Conservation (phyloP, 1,140 invertebrate species). For the Drosophila neocordata region DNA sequence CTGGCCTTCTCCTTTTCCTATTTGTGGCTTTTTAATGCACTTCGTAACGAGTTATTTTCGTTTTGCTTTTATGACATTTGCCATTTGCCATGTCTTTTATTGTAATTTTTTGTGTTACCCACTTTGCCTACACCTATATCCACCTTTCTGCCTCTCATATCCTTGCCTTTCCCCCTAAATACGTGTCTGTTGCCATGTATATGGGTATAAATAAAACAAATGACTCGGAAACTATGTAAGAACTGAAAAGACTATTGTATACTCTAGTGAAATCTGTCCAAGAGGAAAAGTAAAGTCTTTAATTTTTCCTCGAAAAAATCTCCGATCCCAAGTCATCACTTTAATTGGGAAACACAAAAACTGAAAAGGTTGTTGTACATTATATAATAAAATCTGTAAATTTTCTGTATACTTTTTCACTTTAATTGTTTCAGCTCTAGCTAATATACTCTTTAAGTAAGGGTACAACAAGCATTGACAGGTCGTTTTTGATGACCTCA, state of each 20-base stretch:
- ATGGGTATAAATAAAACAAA: conserved; percentile 9
- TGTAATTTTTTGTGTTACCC: conserved; percentile 8
- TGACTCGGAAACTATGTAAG: neutral
- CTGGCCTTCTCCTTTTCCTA: neutral
- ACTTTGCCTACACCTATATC: neutral
- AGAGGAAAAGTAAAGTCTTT: too few species aligned
- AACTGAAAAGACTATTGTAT: neutral
- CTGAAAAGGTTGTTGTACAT: too few species aligned
- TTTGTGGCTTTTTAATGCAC: conserved; percentile 40
- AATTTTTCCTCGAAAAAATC: too few species aligned
- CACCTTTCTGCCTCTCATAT: neutral
- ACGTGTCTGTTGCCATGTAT: conserved; percentile 4
- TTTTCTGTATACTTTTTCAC: too few species aligned
- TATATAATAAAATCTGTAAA: too few species aligned
- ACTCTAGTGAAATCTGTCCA: neutral
- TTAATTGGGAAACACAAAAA: too few species aligned
- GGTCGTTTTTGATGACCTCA: conserved; percentile 8
- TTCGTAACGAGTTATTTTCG: conserved; percentile 45
- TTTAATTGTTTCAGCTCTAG: too few species aligned
- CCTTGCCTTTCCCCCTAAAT: neutral
- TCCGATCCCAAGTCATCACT: too few species aligned
- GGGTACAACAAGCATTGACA: neutral
- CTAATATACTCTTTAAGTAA: neutral
- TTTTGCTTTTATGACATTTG: conserved; percentile 43
- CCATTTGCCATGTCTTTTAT: conserved; percentile 11